Percentiles rank a stretch among this genome's conserved stretches.
phyloP scores from a whole-genome alignment of 2,888 invertebrate species.

The Chelonus formosanus region DNA sequence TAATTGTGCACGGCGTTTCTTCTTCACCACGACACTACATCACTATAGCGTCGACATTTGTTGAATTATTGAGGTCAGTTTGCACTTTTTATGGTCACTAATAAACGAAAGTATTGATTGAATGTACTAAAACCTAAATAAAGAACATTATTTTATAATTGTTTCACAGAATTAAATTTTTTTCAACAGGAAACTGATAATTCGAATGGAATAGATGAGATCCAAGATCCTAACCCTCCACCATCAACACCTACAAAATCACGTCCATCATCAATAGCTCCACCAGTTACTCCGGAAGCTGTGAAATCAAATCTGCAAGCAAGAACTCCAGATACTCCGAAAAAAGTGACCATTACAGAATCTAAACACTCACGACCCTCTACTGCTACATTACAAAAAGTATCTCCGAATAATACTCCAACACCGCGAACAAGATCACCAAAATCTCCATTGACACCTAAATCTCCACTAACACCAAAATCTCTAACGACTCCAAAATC shows the following conservation, averaged over 20 bases:
- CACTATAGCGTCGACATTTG: too few species aligned
- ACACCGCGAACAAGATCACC: constrained; percentile 1
- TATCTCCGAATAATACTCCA: constrained; percentile 15
- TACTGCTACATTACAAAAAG: constrained; percentile 1
- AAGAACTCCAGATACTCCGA: constrained; percentile 40
- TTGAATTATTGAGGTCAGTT: too few species aligned
- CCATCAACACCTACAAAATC: constrained; percentile 55
- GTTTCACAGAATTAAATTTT: background rate
- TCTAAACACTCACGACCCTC: background rate
- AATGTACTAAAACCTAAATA: too few species aligned
- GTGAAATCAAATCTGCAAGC: constrained; percentile 48
- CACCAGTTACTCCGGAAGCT: constrained; percentile 53
- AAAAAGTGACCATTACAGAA: constrained; percentile 24
- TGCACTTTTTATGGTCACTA: too few species aligned
- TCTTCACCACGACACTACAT: too few species aligned
- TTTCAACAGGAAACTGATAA: background rate
- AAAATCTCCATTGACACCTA: background rate
- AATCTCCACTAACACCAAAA: constrained; percentile 1
- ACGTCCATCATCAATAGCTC: constrained; percentile 45
- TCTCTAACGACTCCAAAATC: background rate
- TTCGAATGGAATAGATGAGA: background rate
- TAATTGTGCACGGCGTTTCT: too few species aligned
- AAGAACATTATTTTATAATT: background rate
- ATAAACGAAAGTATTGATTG: too few species aligned
- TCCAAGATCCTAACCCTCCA: constrained; percentile 52